A percentile compares a stretch with the other conserved stretches of the same genome.
Conservation (phyloP, 2,113 vertebrate species). For the Ranitomeya imitator region DNA sequence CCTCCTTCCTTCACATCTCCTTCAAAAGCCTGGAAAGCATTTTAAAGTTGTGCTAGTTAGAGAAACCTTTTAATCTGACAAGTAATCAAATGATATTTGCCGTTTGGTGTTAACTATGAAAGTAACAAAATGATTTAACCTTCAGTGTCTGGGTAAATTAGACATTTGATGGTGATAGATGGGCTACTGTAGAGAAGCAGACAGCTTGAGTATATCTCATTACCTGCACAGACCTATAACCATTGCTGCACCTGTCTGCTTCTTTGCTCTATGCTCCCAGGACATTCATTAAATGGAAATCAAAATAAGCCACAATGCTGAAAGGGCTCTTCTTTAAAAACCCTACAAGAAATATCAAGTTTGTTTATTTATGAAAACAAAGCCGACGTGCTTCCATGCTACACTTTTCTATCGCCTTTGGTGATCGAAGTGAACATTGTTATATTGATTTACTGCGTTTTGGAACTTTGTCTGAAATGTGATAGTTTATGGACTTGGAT, state of each 20-base stretch:
- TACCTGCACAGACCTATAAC: slow-evolving; percentile 45
- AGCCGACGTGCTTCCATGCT: neutral
- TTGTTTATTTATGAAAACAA: slow-evolving; percentile 32
- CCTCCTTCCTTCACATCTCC: slow-evolving; percentile 29
- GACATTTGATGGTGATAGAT: slow-evolving; percentile 54
- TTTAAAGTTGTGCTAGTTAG: slow-evolving; percentile 49
- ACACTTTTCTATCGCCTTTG: neutral
- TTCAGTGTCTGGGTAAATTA: slow-evolving; percentile 55
- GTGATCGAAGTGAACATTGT: neutral
- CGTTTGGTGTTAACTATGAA: slow-evolving; percentile 52
- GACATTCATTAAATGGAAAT: slow-evolving; percentile 51
- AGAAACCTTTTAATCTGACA: slow-evolving; percentile 57
- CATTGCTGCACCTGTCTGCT: slow-evolving; percentile 41
- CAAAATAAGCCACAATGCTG: neutral
- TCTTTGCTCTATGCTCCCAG: slow-evolving; percentile 31
- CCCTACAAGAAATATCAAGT: neutral
- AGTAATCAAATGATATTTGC: slow-evolving; percentile 53
- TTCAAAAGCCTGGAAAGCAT: slow-evolving; percentile 16
- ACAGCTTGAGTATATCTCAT: slow-evolving; percentile 51
- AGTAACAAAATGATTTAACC: slow-evolving; percentile 58
- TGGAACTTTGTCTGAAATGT: neutral
- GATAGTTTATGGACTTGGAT: neutral
- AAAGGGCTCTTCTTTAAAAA: slow-evolving; percentile 22
- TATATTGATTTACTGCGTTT: neutral
- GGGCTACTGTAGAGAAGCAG: slow-evolving; percentile 30